Conservation (phyloP, 2,113 vertebrate genomes). For the Oryzias woworae region DNA sequence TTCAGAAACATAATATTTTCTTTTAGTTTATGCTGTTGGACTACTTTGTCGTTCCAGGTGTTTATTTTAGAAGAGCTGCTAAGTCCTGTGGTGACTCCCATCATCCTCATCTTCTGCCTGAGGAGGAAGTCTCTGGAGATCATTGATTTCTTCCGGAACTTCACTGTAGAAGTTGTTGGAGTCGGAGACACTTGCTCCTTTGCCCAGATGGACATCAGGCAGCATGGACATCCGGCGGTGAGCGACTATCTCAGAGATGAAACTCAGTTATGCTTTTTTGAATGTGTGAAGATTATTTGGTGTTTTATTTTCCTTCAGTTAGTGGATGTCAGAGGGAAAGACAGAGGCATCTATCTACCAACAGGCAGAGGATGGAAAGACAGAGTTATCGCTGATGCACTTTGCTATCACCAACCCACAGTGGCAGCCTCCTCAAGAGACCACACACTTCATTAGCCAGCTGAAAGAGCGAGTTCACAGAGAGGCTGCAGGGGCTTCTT, state of each 20-base stretch:
- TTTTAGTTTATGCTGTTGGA: no score
- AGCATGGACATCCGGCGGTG: constrained; percentile 96
- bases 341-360: constrained; percentile 97
- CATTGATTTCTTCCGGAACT: constrained; percentile 98
- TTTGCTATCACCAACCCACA: constrained; percentile 98
- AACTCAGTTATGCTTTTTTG: neutral
- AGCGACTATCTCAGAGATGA: constrained; percentile 22
- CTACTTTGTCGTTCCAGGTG: constrained; percentile 72
- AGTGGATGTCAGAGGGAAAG: constrained; percentile 97
- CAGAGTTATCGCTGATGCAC: constrained; percentile 97
- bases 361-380: constrained; percentile 97
- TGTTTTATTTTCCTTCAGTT: constrained; percentile 7
- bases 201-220: constrained; percentile 97
- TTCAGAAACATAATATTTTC: no score
- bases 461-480: constrained; percentile 93
- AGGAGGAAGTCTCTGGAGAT: constrained; percentile 96
- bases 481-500: constrained; percentile 80
- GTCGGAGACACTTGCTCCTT: constrained; percentile 98
- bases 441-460: constrained; percentile 94
- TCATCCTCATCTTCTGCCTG: constrained; percentile 94
- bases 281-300: neutral
- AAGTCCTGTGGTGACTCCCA: constrained; percentile 94
- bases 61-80: constrained; percentile 96
- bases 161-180: constrained; percentile 94
- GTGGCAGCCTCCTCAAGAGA: constrained; percentile 94